These are phyloP conservation scores for Micropoecilia bifurca DNA, from an alignment of 2,797 vertebrate genomes.

Conservation along the genomic window DNA sequence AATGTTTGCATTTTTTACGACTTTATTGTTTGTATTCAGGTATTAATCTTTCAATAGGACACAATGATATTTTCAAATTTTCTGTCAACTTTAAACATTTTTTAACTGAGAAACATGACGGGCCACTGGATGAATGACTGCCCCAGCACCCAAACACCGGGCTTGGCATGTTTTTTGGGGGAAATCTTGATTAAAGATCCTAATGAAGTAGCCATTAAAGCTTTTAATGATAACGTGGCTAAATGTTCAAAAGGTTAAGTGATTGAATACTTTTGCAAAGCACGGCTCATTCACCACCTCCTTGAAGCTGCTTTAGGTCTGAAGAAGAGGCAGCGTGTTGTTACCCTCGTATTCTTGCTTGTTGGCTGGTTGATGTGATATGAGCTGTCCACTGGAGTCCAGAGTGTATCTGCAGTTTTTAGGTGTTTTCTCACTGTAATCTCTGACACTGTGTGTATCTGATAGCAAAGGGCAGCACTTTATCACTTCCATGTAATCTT, in stretches of 20 bases:
- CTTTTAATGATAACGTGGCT: neutral
- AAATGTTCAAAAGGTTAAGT: neutral
- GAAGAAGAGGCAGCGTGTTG: neutral
- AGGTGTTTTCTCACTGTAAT: constrained; percentile 54
- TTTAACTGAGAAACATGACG: too few species aligned
- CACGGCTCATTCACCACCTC: neutral
- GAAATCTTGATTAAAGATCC: too few species aligned
- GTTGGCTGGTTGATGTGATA: constrained; percentile 28
- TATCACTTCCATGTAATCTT: constrained; percentile 68
- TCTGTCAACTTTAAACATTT: too few species aligned
- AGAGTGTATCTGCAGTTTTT: constrained; percentile 52
- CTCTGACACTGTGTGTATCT: constrained; percentile 60
- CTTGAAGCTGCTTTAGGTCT: neutral
- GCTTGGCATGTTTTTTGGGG: too few species aligned
- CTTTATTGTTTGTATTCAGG: too few species aligned
- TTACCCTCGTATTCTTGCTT: neutral
- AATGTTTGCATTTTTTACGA: too few species aligned
- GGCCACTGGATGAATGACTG: too few species aligned
- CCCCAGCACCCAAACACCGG: too few species aligned
- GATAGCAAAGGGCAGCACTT: constrained; percentile 66
- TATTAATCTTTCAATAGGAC: too few species aligned
- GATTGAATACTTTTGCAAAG: neutral
- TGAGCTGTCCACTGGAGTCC: constrained; percentile 48
- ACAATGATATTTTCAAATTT: too few species aligned
- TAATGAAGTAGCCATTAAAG: neutral